Percentiles rank a stretch among this genome's conserved stretches.
These are phyloP conservation scores for Nettapus auritus DNA, from an alignment of 2,113 vertebrate species.

Conservation along the genomic window DNA sequence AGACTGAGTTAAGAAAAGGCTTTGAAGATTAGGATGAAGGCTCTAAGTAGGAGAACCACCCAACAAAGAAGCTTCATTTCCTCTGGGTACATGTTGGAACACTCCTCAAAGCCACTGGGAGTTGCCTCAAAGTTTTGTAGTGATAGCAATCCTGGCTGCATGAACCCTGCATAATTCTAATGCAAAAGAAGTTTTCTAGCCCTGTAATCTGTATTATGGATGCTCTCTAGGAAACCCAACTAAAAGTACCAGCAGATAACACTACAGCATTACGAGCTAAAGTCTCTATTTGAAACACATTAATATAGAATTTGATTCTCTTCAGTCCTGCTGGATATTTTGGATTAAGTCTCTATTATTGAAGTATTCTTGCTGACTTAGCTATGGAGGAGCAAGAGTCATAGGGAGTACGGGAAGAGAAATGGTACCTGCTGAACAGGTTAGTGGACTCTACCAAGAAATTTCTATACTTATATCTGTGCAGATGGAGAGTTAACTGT, in stretches of 20 bases:
- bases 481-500: neutral
- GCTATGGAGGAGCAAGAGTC: neutral
- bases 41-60: neutral
- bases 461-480: neutral
- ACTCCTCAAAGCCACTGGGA: neutral
- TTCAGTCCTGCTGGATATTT: neutral
- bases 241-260: neutral
- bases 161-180: neutral
- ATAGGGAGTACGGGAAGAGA: neutral
- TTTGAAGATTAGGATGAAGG: slow-evolving; percentile 63
- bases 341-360: neutral
- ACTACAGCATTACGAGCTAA: neutral
- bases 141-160: neutral
- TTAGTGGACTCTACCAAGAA: neutral
- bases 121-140: neutral
- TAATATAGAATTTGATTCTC: neutral
- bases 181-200: neutral
- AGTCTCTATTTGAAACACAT: neutral
- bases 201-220: neutral
- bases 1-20: neutral
- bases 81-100: neutral
- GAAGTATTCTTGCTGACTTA: neutral
- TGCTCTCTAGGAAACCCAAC: neutral
- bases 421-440: neutral
- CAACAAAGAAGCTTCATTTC: neutral